These are phyloP conservation scores for Chloroceryle inda DNA, from an alignment of 2,797 vertebrate species.

Conservation along the genomic window DNA sequence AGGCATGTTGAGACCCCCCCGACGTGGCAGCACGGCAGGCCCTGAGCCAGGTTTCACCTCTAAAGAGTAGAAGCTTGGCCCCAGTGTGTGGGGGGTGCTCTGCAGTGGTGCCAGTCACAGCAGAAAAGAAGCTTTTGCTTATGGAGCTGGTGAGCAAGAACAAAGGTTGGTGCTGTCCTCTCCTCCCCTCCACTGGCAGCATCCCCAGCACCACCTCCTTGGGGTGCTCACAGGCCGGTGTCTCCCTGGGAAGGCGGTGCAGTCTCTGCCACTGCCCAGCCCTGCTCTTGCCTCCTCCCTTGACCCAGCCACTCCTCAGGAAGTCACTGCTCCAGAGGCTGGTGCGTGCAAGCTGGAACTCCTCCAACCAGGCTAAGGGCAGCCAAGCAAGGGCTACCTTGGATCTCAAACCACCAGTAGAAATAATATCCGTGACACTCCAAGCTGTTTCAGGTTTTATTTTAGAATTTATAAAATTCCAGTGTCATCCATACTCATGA, in stretches of 20 bases:
- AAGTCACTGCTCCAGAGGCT: rapidly evolving
- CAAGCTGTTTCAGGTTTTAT: constrained; percentile 80
- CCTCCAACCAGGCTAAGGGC: background rate
- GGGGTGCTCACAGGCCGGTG: too few species aligned
- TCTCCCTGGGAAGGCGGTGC: rapidly evolving
- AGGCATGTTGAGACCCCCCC: rapidly evolving
- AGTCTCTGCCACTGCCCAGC: rapidly evolving
- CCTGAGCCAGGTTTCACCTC: rapidly evolving
- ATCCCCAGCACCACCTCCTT: background rate
- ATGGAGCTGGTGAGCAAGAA: rapidly evolving
- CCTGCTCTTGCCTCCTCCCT: background rate
- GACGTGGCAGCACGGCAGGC: rapidly evolving
- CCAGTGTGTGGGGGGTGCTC: rapidly evolving
- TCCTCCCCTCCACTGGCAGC: background rate
- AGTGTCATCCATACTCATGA: constrained; percentile 92
- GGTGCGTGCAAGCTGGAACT: rapidly evolving
- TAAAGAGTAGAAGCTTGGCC: rapidly evolving
- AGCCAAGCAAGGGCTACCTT: background rate
- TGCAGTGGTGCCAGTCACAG: rapidly evolving
- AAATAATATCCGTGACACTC: constrained; percentile 47
- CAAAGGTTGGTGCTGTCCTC: rapidly evolving
- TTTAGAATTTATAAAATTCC: constrained; percentile 91
- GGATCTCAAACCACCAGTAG: background rate
- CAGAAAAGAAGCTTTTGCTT: rapidly evolving
- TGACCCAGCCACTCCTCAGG: rapidly evolving